These are phyloP conservation scores for Megathymus violae DNA, from an alignment of 1,140 invertebrate species.

Conservation along the genomic window DNA sequence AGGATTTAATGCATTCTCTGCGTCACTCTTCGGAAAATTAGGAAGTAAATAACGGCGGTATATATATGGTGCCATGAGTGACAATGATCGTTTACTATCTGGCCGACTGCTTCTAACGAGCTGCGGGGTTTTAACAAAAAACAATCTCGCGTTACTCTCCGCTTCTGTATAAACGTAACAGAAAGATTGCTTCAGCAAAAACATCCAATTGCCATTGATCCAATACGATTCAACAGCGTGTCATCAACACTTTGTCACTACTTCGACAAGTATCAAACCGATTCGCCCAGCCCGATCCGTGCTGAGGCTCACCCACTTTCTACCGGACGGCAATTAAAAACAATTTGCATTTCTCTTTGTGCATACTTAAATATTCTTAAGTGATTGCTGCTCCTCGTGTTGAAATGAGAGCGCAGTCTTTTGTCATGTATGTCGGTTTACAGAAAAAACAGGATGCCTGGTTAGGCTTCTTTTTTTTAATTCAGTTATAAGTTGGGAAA, in stretches of 20 bases:
- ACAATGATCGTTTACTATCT: too few relatives aligned
- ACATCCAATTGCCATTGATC: slow-evolving; percentile 11
- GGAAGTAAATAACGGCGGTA: too few relatives aligned
- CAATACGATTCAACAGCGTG: slow-evolving; percentile 42
- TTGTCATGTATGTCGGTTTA: not conserved
- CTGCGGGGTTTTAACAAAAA: too few relatives aligned
- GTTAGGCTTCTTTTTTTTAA: not conserved
- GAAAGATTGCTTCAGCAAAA: too few relatives aligned
- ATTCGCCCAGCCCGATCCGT: slow-evolving; percentile 54
- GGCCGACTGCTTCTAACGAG: too few relatives aligned
- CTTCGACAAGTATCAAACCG: slow-evolving; percentile 58
- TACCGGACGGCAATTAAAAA: slow-evolving; percentile 78
- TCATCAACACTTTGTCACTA: slow-evolving; percentile 58
- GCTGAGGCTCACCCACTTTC: slow-evolving; percentile 75
- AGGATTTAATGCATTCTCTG: too few relatives aligned
- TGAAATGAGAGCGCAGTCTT: slow-evolving; percentile 34
- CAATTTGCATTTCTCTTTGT: slow-evolving; percentile 75
- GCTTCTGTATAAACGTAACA: not conserved
- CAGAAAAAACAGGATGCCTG: not conserved
- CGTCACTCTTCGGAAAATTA: too few relatives aligned
- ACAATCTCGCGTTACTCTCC: too few relatives aligned
- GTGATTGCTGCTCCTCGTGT: slow-evolving; percentile 29
- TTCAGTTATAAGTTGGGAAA: too few relatives aligned
- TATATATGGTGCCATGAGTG: too few relatives aligned
- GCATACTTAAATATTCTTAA: slow-evolving; percentile 37